Base-by-base conservation (phyloP, 2,888 invertebrate species). In the Neoascia interrupta region DNA sequence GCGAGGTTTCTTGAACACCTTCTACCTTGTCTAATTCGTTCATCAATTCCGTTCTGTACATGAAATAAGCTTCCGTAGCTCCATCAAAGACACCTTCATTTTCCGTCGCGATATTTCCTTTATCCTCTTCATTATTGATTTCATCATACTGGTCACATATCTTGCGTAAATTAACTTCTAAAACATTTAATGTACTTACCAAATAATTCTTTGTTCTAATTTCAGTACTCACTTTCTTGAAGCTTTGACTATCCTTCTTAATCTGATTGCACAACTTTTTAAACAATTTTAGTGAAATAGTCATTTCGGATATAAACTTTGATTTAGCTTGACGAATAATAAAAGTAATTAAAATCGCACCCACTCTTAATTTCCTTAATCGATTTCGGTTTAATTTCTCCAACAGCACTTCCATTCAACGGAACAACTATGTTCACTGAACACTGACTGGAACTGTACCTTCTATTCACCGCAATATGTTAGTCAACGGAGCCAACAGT, bases 161-260 rank as follows among this genome's bases (percentile, higher is more conserved):
- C 6, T 37, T 36, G n/a, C 23, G 21, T 8, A 53, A 37, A 53
- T 28, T 49, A 5, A 31, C 13, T n/a, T 49, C 47, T 26, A 49
- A 49, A 16, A 49, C 16, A 34, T 11, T 53, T 23, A 53, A 53
- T 23, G 37, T 19, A 36, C 53, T 26, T 15, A 13, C 10, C 11
- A 37, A 23, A 37, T 53, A 37, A n/a, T 37, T 53, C n/a, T 53
- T 53, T 1, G 11, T 53, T 23, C 26, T 53, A 34, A 28, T 18
- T 6, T 51, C 34, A 34, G 19, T 2, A 19, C 11, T 6, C 6
- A 51, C n/a, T 19, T 51, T 34, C 11, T 2, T n/a, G 11, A 51
- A 51, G 3, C 6, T 51, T n/a, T 3, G n/a, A 10, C 34, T 19
- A 11, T 51, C 19, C 4, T 51, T 51, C 2, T 6, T 1, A 5